phyloP scores from a whole-genome alignment of 2,797 vertebrate species.

The Saxicola maurus region DNA sequence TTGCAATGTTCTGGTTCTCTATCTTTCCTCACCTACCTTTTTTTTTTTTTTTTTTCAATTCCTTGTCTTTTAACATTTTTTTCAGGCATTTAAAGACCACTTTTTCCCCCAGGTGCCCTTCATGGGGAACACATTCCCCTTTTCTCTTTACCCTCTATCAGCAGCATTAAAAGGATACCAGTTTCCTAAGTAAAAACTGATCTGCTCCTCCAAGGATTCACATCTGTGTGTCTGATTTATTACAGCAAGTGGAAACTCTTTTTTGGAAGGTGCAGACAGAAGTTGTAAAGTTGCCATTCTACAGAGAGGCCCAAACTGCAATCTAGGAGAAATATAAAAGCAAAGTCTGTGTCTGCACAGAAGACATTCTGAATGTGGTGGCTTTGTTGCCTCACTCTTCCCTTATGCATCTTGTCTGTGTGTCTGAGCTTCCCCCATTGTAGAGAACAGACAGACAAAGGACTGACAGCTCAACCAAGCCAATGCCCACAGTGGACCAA shows the following conservation, averaged over 20 bases:
- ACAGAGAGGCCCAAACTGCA: rapidly evolving
- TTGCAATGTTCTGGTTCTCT: neutral
- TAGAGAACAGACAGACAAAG: neutral
- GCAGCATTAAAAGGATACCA: neutral
- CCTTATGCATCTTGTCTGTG: rapidly evolving
- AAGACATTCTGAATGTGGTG: rapidly evolving
- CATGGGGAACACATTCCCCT: neutral
- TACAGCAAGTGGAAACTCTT: neutral
- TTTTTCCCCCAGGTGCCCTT: neutral
- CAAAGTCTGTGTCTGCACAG: neutral
- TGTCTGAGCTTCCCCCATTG: neutral
- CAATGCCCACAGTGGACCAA: no score
- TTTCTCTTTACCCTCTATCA: neutral
- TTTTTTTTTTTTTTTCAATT: no score
- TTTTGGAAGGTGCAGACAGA: neutral
- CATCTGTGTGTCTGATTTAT: neutral
- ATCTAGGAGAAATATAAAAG: neutral
- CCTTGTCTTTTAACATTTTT: neutral
- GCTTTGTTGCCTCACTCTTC: neutral
- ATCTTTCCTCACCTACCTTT: neutral
- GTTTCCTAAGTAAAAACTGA: neutral
- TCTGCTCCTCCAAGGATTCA: neutral
- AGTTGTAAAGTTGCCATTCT: neutral
- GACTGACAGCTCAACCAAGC: neutral
- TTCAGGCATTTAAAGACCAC: neutral